These are phyloP conservation scores for Channallabes apus DNA, from an alignment of 2,797 vertebrate species.

Conservation along the genomic window DNA sequence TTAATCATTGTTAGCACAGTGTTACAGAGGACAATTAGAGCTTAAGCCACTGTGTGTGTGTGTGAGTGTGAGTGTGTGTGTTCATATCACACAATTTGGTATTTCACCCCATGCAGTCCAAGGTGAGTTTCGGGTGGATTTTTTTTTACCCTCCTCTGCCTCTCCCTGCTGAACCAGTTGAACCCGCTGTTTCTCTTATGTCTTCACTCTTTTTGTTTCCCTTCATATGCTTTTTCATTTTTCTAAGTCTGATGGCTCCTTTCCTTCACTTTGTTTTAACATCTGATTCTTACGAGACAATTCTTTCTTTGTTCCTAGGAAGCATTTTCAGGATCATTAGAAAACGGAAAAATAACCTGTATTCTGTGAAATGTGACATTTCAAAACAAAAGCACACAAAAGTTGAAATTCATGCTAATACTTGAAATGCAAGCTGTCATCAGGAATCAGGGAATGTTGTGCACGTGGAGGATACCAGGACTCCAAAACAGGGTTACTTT, in stretches of 20 bases:
- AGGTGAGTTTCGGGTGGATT: constrained; percentile 52
- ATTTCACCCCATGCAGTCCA: constrained; percentile 39
- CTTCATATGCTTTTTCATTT: background rate
- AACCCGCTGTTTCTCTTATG: constrained; percentile 9
- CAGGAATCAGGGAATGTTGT: background rate
- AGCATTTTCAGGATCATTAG: background rate
- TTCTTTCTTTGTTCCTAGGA: background rate
- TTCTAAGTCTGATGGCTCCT: background rate
- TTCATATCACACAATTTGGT: constrained; percentile 28
- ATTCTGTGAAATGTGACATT: background rate
- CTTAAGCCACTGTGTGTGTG: constrained; percentile 53
- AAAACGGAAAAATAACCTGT: background rate
- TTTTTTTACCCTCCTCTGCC: constrained; percentile 19
- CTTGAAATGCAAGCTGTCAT: background rate
- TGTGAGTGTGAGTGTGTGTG: constrained; percentile 43
- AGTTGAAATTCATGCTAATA: background rate
- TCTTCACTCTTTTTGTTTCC: constrained; percentile 18
- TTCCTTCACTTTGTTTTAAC: background rate
- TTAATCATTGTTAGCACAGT: constrained; percentile 74
- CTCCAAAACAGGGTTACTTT: background rate
- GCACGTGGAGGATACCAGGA: background rate
- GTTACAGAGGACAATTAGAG: constrained; percentile 54
- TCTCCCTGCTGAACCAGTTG: constrained; percentile 50
- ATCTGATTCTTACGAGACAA: background rate
- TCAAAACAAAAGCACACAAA: too few species aligned